Conservation (phyloP, 2,113 vertebrate genomes). For the Chinchilla lanigera region DNA sequence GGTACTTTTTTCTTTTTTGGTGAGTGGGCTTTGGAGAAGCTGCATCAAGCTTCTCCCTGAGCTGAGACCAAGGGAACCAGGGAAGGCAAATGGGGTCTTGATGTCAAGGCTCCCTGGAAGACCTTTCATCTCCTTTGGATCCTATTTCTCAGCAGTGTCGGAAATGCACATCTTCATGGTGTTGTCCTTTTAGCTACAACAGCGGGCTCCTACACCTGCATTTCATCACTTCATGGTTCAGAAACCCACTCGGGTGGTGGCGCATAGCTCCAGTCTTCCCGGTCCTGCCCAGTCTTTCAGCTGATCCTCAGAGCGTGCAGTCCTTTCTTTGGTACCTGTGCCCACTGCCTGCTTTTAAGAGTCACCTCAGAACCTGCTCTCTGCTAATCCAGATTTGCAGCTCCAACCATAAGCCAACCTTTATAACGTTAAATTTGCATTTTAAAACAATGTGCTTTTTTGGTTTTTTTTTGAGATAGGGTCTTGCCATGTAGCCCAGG, state of each 20-base stretch:
- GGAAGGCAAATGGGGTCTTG: no score
- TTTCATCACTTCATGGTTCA: no score
- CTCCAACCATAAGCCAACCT: background rate
- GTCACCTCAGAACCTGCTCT: background rate
- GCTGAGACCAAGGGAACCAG: no score
- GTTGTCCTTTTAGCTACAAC: background rate
- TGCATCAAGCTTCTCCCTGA: background rate
- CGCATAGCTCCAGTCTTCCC: accelerated
- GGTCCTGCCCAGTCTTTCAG: no score
- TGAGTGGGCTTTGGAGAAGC: background rate
- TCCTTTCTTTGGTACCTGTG: background rate
- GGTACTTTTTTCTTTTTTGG: background rate
- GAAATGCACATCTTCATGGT: no score
- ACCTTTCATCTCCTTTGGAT: background rate
- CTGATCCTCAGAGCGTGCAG: background rate
- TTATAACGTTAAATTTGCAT: background rate
- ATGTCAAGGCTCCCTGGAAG: no score
- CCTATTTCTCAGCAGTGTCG: no score
- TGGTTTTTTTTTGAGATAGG: background rate
- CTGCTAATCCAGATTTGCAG: background rate
- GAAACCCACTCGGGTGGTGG: background rate
- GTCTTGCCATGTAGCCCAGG: background rate
- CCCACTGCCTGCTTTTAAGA: background rate
- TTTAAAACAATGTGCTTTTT: background rate
- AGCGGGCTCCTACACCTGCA: background rate